Percentiles rank a stretch among this genome's conserved stretches.
phyloP scores from a whole-genome alignment of 2,888 invertebrate genomes.

The Hirtodrosophila alboralis region DNA sequence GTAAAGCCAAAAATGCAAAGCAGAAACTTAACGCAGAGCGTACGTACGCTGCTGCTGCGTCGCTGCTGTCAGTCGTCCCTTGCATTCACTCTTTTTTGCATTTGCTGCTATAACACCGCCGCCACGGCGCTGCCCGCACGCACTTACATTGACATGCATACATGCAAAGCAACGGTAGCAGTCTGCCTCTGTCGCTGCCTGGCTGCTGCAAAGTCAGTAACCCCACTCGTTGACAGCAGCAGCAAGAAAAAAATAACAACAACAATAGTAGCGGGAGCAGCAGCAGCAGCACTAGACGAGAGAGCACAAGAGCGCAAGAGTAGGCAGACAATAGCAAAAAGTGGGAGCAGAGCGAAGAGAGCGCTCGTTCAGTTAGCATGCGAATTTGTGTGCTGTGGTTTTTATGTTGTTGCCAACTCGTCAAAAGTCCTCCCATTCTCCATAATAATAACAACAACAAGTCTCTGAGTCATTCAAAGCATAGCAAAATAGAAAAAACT shows the following conservation, averaged over 20 bases:
- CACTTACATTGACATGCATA: constrained; percentile 44
- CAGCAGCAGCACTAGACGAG: constrained; percentile 32
- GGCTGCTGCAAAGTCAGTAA: constrained; percentile 80
- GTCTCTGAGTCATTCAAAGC: constrained; percentile 69
- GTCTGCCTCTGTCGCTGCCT: constrained; percentile 37
- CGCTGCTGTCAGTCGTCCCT: constrained; percentile 25
- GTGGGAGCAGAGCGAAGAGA: constrained; percentile 10
- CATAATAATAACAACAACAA: constrained; percentile 41
- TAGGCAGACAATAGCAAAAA: constrained; percentile 38
- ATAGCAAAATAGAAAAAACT: constrained; percentile 46
- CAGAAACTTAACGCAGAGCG: constrained; percentile 53
- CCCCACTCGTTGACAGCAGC: constrained; percentile 70
- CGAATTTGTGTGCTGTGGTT: constrained; percentile 70
- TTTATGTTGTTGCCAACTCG: constrained; percentile 74
- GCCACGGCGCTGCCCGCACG: constrained; percentile 43
- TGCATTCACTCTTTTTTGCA: constrained; percentile 45
- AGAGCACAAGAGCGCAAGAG: constrained; percentile 26
- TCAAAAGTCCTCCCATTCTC: constrained; percentile 47
- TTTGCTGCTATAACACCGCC: constrained; percentile 36
- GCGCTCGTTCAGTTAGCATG: constrained; percentile 59
- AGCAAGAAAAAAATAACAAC: constrained; percentile 19
- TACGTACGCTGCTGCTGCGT: constrained; percentile 18
- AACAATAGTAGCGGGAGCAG: constrained; percentile 23
- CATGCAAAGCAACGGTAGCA: constrained; percentile 49
- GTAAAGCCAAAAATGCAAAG: constrained; percentile 44